A percentile compares a stretch with the other conserved stretches of the same genome.
Conservation (phyloP, 2,113 vertebrate genomes). For the Sturnus vulgaris region DNA sequence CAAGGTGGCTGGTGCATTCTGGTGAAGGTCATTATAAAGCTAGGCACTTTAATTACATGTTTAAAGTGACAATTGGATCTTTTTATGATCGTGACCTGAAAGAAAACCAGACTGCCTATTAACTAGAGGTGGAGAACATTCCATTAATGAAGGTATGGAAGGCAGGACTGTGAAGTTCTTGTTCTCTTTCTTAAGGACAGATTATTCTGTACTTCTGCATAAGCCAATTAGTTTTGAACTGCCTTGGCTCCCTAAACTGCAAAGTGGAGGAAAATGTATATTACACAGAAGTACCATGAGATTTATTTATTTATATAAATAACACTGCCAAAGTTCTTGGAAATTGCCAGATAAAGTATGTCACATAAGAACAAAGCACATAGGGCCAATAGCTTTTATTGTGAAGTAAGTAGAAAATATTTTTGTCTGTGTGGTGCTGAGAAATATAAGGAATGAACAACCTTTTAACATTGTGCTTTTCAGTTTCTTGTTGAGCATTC, state of each 20-base stretch:
- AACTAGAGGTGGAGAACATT: not conserved
- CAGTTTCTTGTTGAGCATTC: not conserved
- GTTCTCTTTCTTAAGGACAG: not conserved
- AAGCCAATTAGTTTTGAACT: not conserved
- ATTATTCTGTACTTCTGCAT: not conserved
- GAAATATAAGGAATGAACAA: not conserved
- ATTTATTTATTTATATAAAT: not conserved
- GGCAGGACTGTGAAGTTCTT: not conserved
- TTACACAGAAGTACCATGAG: not conserved
- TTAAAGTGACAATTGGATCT: not conserved
- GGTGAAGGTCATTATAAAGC: not conserved
- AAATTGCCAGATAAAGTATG: not conserved
- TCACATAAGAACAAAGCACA: not conserved
- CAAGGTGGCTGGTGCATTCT: not conserved
- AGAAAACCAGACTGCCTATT: not conserved
- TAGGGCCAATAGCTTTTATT: not conserved
- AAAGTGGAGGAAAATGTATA: not conserved
- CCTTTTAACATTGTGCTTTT: not conserved
- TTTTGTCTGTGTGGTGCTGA: not conserved
- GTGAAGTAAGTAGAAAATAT: not conserved
- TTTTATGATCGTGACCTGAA: not conserved
- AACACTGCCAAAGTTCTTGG: not conserved
- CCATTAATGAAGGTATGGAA: not conserved
- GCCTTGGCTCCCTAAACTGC: not conserved
- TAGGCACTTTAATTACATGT: not conserved